Evolutionary conservation across 1,140 invertebrate species (phyloP), one percentile per base, ranked within the genome.

Genomic region (Caenorhabditis inopinata): DNA sequence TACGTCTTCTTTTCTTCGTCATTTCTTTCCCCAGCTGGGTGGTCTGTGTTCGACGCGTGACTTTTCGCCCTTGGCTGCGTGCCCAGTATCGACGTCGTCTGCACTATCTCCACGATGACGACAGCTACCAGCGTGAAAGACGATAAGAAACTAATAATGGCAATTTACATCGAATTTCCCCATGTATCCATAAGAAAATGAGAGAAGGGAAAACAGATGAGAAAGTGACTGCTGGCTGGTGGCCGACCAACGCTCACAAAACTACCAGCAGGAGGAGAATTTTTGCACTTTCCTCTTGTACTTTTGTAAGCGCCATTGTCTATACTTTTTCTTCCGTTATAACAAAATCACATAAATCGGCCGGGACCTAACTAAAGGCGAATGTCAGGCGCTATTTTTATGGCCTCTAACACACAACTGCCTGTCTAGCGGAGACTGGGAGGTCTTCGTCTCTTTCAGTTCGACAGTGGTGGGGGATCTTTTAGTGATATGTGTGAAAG

Each of bases 21-120:
- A 42, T 42, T 53, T 68, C 32, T 42, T n/a, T 21, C 58, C 23
- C 29, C 58, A 68, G 58, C 58, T 68, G 58, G 58, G 58, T 68
- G 58, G 58, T 68, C 58, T 68, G 25, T 68, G 58, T 68, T 68
- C 58, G 58, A 68, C 58, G 58, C 58, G 58, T 68, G 58, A 68
- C 58, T 68, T 68, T 68, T 68, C 58, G 58, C 58, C 58, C 58
- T 68, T 68, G 58, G 58, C 58, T 29, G 35, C 58, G 58, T 68
- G 58, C 32, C 58, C 58, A 32, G 25, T 68, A 38, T 68, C 27
- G 25, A 58, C n/a, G 51, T 58, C 51, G 25, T 58, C 11, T 58
- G 51, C 51, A 58, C 51, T 32, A 32, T 68, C 58, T 68, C 11
- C 58, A 35, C 58, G 29, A 68, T 42, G 58, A 68, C 32, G 58